Conservation (phyloP, 2,113 vertebrate species). For the Orycteropus afer region DNA sequence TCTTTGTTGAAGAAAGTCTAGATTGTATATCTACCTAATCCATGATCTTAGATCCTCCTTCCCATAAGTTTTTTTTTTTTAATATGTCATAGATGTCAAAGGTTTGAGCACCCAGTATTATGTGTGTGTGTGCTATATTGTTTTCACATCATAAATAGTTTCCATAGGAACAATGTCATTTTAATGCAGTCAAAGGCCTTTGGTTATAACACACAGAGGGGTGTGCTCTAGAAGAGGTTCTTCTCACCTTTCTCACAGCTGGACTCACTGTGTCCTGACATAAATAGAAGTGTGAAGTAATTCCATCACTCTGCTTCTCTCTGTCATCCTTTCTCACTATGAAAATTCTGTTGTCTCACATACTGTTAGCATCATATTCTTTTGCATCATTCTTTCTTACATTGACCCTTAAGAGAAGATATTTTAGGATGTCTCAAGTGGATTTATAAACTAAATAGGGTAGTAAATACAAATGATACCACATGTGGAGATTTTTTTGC, state of each 20-base stretch:
- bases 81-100: not conserved
- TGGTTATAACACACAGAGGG: no score
- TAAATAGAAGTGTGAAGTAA: rapidly evolving
- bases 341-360: not conserved
- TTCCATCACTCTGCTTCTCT: not conserved
- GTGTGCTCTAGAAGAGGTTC: not conserved
- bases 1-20: no score
- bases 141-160: not conserved
- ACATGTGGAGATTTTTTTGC: rapidly evolving
- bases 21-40: no score
- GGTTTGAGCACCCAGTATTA: no score
- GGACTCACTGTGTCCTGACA: not conserved
- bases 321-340: not conserved
- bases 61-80: no score
- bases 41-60: no score
- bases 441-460: not conserved
- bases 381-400: not conserved
- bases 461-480: not conserved
- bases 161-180: not conserved
- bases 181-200: not conserved
- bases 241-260: not conserved
- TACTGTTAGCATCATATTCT: not conserved
- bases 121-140: not conserved
- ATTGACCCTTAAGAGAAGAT: not conserved
- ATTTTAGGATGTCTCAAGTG: not conserved